Conservation (phyloP, 2,113 vertebrate species). For the Falcunculus frontatus region DNA sequence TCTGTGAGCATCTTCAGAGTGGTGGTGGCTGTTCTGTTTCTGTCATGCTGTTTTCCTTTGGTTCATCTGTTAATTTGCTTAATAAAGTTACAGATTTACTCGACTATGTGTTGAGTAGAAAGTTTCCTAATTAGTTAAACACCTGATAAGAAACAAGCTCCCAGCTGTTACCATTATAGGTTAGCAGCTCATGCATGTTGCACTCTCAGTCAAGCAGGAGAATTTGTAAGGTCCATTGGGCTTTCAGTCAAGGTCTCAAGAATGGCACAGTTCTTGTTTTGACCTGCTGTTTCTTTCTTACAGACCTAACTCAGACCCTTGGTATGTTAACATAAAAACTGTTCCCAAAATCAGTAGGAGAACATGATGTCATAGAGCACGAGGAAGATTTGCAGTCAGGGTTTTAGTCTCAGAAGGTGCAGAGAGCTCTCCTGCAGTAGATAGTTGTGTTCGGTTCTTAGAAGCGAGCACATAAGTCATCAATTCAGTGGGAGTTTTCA, state of each 20-base stretch:
- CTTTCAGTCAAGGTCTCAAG: not conserved
- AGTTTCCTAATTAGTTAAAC: not conserved
- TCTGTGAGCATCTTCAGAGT: not conserved
- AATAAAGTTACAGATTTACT: not conserved
- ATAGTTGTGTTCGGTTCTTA: not conserved
- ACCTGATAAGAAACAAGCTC: not conserved
- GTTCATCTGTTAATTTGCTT: not conserved
- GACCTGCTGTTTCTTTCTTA: not conserved
- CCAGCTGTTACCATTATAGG: not conserved
- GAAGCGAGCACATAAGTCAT: not conserved
- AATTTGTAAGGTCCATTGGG: not conserved
- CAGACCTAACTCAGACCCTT: not conserved
- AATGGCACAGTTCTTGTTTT: not conserved
- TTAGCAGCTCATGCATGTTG: not conserved
- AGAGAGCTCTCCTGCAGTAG: not conserved
- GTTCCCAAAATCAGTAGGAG: not conserved
- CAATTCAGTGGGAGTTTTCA: not conserved
- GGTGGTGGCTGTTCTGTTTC: not conserved
- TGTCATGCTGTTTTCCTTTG: not conserved
- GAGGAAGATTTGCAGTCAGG: not conserved
- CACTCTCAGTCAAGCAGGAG: not conserved
- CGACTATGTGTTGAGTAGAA: accelerated
- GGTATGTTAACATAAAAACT: not conserved
- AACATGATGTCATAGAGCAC: not conserved
- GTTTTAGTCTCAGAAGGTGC: not conserved